Evolutionary conservation across 2,888 invertebrate species (phyloP), one percentile per base, ranked within the genome.

Genomic region (Sphinx pinastri): DNA sequence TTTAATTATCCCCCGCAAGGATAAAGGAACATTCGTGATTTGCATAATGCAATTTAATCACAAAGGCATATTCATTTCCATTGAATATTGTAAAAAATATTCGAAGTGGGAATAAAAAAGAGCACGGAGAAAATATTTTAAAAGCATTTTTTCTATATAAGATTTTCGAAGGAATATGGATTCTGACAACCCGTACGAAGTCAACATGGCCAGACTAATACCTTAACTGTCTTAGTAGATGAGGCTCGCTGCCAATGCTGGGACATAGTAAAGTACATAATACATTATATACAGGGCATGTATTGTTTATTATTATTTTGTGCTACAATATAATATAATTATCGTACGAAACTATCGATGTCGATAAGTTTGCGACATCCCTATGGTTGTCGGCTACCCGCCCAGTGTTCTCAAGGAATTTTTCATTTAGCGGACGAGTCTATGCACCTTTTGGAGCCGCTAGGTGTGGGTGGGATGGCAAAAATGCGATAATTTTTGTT

Each of bases 351-450:
- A 55, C 19, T 63, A 69, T 55, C 69, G 54, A 19, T 63, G 52
- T 69, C 51, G n/a, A 45, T 31, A 63, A 38, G 25, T 14, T 47
- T 52, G 25, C 45, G 16, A 13, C 83, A 78, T 71, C 85, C 75
- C 83, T 84, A 83, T 63, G 67, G 59, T 68, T 70, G 71, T 73
- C 71, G 74, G 73, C 78, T 52, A 14, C 60, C 69, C 54, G 14
- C 54, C 69, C 14, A 86, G 85, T 82, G 85, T 85, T 82, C 83
- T 79, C 76, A 71, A 84, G 85, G 90, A 89, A 91, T 90, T 91
- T 90, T 83, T 91, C 89, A 91, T 90, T 91, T 89, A 84, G 83
- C 81, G 73, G 74, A 76, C 75, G 81, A 78, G 76, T 78, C 81
- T 81, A 82, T 85, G 87, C 85, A 85, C 81, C 81, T 82, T 77